A percentile compares a stretch with the other conserved stretches of the same genome.
These are phyloP conservation scores for Phoenoteleia sp. DNA, from an alignment of 2,888 invertebrate species.

Conservation along the genomic window DNA sequence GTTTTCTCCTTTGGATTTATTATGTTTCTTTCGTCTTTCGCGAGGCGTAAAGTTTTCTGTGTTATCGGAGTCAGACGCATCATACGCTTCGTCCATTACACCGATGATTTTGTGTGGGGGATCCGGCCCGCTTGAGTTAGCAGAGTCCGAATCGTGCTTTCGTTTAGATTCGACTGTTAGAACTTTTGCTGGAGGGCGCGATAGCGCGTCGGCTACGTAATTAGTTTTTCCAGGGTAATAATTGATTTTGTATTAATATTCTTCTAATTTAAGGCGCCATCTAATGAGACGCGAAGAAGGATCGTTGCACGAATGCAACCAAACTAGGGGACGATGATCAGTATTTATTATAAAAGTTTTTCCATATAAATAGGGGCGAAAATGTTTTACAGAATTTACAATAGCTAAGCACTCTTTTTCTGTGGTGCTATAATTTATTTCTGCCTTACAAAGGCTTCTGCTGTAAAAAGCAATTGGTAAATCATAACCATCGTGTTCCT, in stretches of 20 bases:
- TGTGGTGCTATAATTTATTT: background rate
- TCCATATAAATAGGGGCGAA: background rate
- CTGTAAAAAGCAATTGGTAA: background rate
- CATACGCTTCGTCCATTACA: no score
- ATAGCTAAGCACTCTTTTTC: background rate
- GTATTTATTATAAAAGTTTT: background rate
- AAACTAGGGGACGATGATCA: background rate
- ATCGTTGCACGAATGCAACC: background rate
- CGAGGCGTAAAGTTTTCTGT: no score
- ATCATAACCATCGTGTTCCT: background rate
- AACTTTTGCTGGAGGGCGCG: no score
- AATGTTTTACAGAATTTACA: background rate
- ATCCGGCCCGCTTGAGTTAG: no score
- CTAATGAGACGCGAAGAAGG: background rate
- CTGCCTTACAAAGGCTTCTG: background rate
- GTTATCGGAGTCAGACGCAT: no score
- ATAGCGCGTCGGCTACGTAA: no score
- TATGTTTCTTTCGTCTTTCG: no score
- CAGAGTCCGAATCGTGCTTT: no score
- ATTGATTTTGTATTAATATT: background rate
- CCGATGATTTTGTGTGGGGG: no score
- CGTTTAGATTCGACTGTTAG: no score
- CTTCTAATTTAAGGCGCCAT: background rate
- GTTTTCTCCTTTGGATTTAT: no score
- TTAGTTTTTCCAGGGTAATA: no score